Percentiles rank a stretch among this genome's conserved stretches.
Evolutionary conservation across 2,797 vertebrate species (phyloP).

Genomic region (Chaetodon trifasciatus): DNA sequence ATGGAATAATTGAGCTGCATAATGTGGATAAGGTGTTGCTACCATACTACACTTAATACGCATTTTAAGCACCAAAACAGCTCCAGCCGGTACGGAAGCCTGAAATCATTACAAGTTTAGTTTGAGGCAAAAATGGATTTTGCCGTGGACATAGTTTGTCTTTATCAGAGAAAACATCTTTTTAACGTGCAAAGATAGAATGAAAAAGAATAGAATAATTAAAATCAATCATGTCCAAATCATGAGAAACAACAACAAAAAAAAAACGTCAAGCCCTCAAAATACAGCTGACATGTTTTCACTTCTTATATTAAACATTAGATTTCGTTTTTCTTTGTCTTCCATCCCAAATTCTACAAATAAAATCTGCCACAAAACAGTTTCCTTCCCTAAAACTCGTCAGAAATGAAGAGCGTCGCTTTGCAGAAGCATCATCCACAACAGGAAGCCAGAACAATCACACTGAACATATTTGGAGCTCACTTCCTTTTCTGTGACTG

Average conservation of each 20-base stretch:
- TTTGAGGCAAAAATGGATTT: slow-evolving; percentile 59
- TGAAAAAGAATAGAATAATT: slow-evolving; percentile 4
- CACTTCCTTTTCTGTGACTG: slow-evolving; percentile 16
- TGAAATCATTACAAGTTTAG: slow-evolving; percentile 73
- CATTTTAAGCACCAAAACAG: slow-evolving; percentile 83
- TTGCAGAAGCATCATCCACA: neutral
- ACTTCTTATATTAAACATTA: neutral
- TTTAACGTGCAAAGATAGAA: slow-evolving; percentile 27
- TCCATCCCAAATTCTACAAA: neutral
- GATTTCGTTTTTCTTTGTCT: neutral
- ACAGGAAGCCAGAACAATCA: slow-evolving; percentile 11
- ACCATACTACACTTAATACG: slow-evolving; percentile 85
- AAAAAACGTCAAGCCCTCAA: no score
- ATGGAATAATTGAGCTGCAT: slow-evolving; percentile 88
- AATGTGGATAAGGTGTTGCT: slow-evolving; percentile 89
- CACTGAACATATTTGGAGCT: neutral
- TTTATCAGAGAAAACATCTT: slow-evolving; percentile 15
- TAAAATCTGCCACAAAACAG: neutral
- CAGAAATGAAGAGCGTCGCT: neutral
- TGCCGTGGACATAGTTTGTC: slow-evolving; percentile 44
- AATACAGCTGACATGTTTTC: neutral
- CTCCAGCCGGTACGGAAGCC: slow-evolving; percentile 71
- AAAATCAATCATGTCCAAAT: neutral
- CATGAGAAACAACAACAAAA: neutral
- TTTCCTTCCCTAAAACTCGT: neutral